Conservation (phyloP, 2,113 vertebrate species). For the Motacilla alba region DNA sequence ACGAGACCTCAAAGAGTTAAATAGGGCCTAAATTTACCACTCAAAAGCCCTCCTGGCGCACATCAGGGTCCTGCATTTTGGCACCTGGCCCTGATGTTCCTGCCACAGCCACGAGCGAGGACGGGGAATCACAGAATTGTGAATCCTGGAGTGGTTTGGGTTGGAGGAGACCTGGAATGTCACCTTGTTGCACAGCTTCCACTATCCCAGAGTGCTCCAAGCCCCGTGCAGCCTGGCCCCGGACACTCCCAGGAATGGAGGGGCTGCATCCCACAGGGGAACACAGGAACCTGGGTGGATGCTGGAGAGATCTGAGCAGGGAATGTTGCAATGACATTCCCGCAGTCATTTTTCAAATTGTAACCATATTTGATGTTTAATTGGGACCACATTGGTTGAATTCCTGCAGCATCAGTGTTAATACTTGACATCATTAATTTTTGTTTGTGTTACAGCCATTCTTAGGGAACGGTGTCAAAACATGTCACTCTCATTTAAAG, state of each 20-base stretch:
- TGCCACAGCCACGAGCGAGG: fast-evolving
- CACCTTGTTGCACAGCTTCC: background rate
- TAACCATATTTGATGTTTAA: background rate
- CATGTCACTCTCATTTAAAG: background rate
- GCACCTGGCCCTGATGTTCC: background rate
- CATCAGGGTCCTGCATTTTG: background rate
- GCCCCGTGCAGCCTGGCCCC: fast-evolving
- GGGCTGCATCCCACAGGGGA: background rate
- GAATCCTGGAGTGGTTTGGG: background rate
- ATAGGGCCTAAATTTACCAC: fast-evolving
- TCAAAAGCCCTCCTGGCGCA: background rate
- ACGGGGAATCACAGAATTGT: background rate
- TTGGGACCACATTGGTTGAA: slow-evolving; percentile 20
- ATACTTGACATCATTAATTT: background rate
- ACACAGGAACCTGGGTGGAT: background rate
- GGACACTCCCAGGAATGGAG: background rate
- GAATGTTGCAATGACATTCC: background rate
- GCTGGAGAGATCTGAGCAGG: background rate
- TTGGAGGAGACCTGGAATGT: background rate
- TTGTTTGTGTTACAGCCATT: background rate
- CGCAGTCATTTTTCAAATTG: background rate
- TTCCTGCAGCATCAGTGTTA: background rate
- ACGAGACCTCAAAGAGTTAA: background rate
- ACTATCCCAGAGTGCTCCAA: background rate
- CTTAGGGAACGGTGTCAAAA: slow-evolving; percentile 4